Evolutionary conservation across 2,888 invertebrate genomes (phyloP).

Genomic region (Orgyia antiqua): DNA sequence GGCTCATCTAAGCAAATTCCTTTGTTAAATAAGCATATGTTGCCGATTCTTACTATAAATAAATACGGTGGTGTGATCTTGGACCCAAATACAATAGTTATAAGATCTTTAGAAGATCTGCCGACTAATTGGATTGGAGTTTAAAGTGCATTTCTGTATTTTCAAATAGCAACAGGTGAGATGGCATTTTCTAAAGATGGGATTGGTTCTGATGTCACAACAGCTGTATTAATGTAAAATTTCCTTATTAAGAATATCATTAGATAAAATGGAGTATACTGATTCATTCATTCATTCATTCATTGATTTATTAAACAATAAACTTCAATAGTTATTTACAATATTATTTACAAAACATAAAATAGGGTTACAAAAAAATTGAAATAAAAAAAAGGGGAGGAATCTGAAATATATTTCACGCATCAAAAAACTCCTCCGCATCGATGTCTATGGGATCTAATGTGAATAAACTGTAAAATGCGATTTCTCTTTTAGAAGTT

Average conservation of each 20-base stretch:
- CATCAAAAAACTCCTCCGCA: too few species aligned
- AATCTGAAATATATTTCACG: too few species aligned
- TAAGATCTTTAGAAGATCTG: slow-evolving; percentile 3
- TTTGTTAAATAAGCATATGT: slow-evolving; percentile 6
- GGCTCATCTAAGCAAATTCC: background rate
- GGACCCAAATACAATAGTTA: slow-evolving; percentile 12
- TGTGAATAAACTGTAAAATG: too few species aligned
- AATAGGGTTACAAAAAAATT: too few species aligned
- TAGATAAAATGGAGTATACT: slow-evolving; percentile 8
- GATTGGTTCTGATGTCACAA: background rate
- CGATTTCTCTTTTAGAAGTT: too few species aligned
- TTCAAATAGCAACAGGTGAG: slow-evolving; percentile 5
- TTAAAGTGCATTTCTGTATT: slow-evolving; percentile 5
- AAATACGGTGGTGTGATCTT: slow-evolving; percentile 17
- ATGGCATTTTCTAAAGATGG: background rate
- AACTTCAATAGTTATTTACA: too few species aligned
- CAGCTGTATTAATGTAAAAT: background rate
- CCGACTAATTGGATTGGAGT: slow-evolving; percentile 14
- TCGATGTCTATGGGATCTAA: too few species aligned
- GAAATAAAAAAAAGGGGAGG: too few species aligned
- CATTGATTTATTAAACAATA: too few species aligned
- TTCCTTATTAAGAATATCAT: too few species aligned
- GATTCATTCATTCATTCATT: too few species aligned
- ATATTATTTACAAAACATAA: too few species aligned
- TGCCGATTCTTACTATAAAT: slow-evolving; percentile 15